Evolutionary conservation across 2,888 invertebrate genomes (phyloP).

Genomic region (Apamea anceps): DNA sequence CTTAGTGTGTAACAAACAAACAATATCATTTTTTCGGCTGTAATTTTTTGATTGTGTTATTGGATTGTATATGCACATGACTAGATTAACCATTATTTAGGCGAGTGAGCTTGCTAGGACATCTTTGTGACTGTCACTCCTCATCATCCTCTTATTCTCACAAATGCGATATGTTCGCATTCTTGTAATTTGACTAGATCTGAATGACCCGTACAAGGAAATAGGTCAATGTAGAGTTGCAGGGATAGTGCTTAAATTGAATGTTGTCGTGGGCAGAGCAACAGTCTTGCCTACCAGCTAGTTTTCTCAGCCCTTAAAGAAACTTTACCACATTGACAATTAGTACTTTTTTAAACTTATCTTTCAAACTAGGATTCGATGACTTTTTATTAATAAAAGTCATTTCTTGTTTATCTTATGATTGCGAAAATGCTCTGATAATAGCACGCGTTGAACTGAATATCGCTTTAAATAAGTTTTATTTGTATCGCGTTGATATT

Average conservation of each 20-base stretch:
- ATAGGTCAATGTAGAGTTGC: neutral
- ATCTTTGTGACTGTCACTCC: neutral
- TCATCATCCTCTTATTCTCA: neutral
- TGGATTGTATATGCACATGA: slow-evolving; percentile 26
- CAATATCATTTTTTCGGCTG: neutral
- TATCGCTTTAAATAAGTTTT: slow-evolving; percentile 21
- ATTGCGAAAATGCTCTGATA: slow-evolving; percentile 7
- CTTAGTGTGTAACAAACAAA: slow-evolving; percentile 28
- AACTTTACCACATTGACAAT: neutral
- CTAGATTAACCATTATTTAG: slow-evolving; percentile 11
- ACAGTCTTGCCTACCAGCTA: neutral
- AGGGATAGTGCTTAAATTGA: neutral
- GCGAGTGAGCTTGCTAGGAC: slow-evolving; percentile 1
- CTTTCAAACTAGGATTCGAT: neutral
- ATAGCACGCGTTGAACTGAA: neutral
- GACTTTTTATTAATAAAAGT: neutral
- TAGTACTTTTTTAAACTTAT: neutral
- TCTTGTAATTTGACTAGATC: neutral
- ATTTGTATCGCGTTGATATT: slow-evolving; percentile 15
- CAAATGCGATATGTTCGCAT: neutral
- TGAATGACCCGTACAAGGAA: neutral
- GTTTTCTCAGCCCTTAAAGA: neutral
- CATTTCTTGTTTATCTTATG: neutral
- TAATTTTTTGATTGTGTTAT: slow-evolving; percentile 1
- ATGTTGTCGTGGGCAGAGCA: neutral